These are phyloP conservation scores for Pollenia angustigena DNA, from an alignment of 2,888 invertebrate species.

Conservation along the genomic window DNA sequence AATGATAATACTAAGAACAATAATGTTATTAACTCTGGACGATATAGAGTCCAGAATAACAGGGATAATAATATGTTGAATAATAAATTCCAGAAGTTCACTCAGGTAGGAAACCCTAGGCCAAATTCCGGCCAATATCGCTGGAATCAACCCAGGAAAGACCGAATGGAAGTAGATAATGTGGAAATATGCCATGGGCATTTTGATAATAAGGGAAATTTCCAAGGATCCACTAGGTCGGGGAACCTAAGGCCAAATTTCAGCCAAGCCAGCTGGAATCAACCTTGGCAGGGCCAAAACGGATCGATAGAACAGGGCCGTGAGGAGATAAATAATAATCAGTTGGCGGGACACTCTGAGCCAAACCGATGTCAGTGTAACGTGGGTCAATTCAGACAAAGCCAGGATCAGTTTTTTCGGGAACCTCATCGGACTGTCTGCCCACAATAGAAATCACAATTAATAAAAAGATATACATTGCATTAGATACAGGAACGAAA, in stretches of 20 bases:
- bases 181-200: neutral
- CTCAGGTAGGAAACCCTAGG: conserved; percentile 48
- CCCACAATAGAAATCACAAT: conserved; percentile 48
- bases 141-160: conserved; percentile 45
- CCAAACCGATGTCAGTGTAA: conserved; percentile 14
- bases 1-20: too few relatives aligned
- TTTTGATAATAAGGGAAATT: neutral
- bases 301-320: neutral
- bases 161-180: conserved; percentile 46
- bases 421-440: conserved; percentile 40
- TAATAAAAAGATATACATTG: conserved; percentile 26
- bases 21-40: too few relatives aligned
- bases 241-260: conserved; percentile 20
- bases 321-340: neutral
- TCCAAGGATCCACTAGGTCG: conserved; percentile 26
- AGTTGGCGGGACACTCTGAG: conserved; percentile 42
- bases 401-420: conserved; percentile 50
- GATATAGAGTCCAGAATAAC: too few relatives aligned
- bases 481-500: conserved; percentile 41
- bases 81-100: neutral
- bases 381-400: conserved; percentile 18
- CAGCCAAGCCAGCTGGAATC: conserved; percentile 16
- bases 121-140: conserved; percentile 47
- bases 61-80: too few relatives aligned
- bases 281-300: conserved; percentile 43